Conservation (phyloP, 2,797 vertebrate species). For the Anguilla obscura region DNA sequence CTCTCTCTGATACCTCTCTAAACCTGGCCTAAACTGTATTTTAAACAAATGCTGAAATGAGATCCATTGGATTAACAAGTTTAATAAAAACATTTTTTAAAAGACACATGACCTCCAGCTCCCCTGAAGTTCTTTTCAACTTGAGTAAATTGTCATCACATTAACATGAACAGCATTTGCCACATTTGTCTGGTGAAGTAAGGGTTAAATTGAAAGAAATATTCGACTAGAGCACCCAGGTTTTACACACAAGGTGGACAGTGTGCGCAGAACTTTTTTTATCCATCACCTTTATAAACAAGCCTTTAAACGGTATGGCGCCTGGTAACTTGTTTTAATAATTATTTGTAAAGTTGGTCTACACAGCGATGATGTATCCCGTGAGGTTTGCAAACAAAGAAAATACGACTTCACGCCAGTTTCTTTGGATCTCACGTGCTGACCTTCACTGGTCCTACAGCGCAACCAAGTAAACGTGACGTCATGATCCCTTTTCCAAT, state of each 20-base stretch:
- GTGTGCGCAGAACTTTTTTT: not conserved
- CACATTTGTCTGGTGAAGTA: not conserved
- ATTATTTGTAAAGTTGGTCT: not conserved
- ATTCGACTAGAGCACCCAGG: not conserved
- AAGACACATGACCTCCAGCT: not conserved
- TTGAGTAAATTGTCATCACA: not conserved
- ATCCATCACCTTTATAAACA: not conserved
- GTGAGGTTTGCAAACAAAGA: not conserved
- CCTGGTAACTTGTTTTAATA: not conserved
- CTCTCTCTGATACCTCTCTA: not conserved
- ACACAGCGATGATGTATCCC: not conserved
- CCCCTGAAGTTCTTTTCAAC: not conserved
- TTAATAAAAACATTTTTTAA: not conserved
- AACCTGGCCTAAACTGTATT: not conserved
- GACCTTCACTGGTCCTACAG: slow-evolving; percentile 7
- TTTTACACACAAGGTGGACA: not conserved
- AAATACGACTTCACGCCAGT: not conserved
- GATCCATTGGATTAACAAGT: not conserved
- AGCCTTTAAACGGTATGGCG: not conserved
- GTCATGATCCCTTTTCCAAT: not conserved
- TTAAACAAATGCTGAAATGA: slow-evolving; percentile 1
- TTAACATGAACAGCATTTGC: not conserved
- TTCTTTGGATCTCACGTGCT: not conserved
- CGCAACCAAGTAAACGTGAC: not conserved
- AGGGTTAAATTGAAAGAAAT: not conserved